Evolutionary conservation across 2,797 vertebrate genomes (phyloP), one percentile per base, ranked within the genome.

Genomic region (Ciconia nigra): DNA sequence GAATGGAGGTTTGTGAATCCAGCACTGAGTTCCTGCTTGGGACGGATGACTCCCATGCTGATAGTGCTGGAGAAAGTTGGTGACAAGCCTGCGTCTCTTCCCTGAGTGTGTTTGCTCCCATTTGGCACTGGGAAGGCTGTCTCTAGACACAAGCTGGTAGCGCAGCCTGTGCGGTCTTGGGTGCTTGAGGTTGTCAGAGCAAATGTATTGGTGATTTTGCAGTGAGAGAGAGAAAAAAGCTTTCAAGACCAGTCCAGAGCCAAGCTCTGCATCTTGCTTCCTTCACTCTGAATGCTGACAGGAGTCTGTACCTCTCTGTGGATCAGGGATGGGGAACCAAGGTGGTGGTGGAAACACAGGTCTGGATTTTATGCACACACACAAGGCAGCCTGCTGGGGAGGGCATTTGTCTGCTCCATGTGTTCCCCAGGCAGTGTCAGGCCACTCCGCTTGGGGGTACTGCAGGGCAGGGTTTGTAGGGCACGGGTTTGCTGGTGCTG

Each of bases 111-210:
- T 66, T 79, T 85, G 59, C 29, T 76, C 47, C 33, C 9, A 2
- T 51, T 76, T 51, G 63, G 31, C 63, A 21, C 54, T n/a, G 61
- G 61, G 28, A 57, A 42, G 41, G 15, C 47, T 80, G 33, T 47
- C 73, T 54, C 41, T 26, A 61, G 54, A 12, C 37, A 11, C 0
- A 2, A 65, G 24, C 41, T 86, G 82, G 37, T 81, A 35, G 57
- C 0, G 0, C 78, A 84, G 66, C 63, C 35, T 81, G 62, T 58
- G 42, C 1, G 0, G 8, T 26, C 39, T 52, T 31, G 39, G 33
- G 52, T 10, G 15, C 62, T 51, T 51, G 46, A 66, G n/a, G 25
- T 13, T 80, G 51, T 72, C 39, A 4, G 12, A 73, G 42, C n/a
- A 84, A 51, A 63, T 3, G 9, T 31, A 7, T 41, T 29, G 41